Evolutionary conservation across 1,140 invertebrate genomes (phyloP).

Genomic region (Drosophila aff.): DNA sequence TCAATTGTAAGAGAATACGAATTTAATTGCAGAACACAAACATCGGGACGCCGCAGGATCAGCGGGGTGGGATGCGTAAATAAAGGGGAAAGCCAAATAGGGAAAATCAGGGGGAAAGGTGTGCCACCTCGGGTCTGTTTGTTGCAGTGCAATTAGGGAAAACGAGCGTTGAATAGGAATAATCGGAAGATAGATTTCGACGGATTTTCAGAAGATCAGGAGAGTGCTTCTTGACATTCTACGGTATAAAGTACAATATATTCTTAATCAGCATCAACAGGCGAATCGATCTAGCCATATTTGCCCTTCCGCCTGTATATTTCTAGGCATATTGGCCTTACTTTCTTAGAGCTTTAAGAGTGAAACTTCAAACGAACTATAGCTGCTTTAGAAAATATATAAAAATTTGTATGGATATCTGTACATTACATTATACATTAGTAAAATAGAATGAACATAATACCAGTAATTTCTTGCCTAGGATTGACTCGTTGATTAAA

Average conservation of each 20-base stretch:
- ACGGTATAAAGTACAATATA: not conserved
- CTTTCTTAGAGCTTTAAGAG: too few relatives aligned
- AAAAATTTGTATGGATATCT: too few relatives aligned
- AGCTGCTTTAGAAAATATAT: too few relatives aligned
- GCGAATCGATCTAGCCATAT: not conserved
- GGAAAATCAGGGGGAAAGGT: constrained; percentile 17
- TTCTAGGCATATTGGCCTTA: too few relatives aligned
- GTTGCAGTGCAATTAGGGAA: constrained; percentile 2
- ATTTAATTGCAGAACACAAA: constrained; percentile 83
- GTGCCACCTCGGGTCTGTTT: constrained; percentile 3
- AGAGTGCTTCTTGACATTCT: not conserved
- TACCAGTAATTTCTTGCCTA: too few relatives aligned
- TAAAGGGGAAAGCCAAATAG: constrained; percentile 29
- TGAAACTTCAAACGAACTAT: too few relatives aligned
- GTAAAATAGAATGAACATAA: too few relatives aligned
- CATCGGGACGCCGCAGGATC: constrained; percentile 27
- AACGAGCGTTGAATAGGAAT: not conserved
- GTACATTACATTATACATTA: too few relatives aligned
- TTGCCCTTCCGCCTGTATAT: not conserved
- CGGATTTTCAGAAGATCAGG: not conserved
- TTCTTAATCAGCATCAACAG: not conserved
- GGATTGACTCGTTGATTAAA: too few relatives aligned
- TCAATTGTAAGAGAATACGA: constrained; percentile 81
- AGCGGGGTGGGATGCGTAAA: constrained; percentile 25
- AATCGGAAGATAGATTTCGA: not conserved